Evolutionary conservation across 2,113 vertebrate species (phyloP).

Genomic region (Poecile atricapillus): DNA sequence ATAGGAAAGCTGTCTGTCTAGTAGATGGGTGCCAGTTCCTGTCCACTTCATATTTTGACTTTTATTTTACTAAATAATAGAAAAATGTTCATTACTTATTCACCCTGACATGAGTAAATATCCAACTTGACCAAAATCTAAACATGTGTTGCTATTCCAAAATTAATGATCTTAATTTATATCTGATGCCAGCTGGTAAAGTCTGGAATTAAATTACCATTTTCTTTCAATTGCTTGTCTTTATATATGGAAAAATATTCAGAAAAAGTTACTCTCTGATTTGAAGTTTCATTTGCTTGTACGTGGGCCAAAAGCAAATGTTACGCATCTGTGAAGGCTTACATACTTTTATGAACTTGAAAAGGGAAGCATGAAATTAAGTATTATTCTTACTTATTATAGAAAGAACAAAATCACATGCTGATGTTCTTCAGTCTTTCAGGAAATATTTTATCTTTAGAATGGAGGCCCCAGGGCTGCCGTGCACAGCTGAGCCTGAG

Average conservation of each 20-base stretch:
- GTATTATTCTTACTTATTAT: slow-evolving; percentile 6
- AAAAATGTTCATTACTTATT: neutral
- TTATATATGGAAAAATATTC: slow-evolving; percentile 20
- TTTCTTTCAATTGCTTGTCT: neutral
- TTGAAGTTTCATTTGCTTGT: slow-evolving; percentile 27
- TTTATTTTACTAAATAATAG: neutral
- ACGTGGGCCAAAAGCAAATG: neutral
- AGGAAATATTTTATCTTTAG: slow-evolving; percentile 37
- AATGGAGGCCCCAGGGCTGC: neutral
- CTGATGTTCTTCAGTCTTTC: slow-evolving; percentile 16
- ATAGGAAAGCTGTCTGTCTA: neutral
- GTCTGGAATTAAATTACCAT: neutral
- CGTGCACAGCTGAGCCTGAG: neutral
- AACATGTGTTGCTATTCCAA: neutral
- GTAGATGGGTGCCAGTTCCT: neutral
- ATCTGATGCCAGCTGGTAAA: neutral
- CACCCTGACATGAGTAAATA: neutral
- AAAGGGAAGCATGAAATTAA: slow-evolving; percentile 29
- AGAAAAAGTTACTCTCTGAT: neutral
- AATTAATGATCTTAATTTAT: neutral
- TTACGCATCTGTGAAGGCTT: neutral
- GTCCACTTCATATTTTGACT: neutral
- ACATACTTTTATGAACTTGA: neutral
- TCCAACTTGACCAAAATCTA: neutral
- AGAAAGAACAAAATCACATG: slow-evolving; percentile 2